Evolutionary conservation across 2,113 vertebrate species (phyloP).

Genomic region (Arothron firmamentum): DNA sequence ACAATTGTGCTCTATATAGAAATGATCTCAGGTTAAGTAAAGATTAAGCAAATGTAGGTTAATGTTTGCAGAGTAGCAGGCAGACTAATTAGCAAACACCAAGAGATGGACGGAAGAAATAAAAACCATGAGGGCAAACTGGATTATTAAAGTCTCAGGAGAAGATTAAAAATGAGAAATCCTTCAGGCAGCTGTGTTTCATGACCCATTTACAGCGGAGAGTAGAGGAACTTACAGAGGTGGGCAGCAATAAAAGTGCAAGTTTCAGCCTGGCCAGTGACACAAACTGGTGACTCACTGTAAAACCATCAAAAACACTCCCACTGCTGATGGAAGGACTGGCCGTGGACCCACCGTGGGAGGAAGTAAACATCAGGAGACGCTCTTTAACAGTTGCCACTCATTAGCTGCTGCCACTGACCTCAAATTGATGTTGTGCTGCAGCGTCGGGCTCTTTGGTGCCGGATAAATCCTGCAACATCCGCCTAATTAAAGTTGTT

Average conservation of each 20-base stretch:
- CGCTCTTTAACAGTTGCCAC: neutral
- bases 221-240: neutral
- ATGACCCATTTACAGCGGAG: constrained; percentile 53
- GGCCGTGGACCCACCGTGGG: constrained; percentile 37
- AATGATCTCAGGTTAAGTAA: no score
- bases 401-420: no score
- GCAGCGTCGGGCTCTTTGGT: neutral
- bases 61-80: constrained; percentile 17
- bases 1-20: neutral
- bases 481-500: neutral
- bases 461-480: neutral
- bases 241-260: neutral
- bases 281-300: constrained; percentile 57
- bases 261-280: constrained; percentile 25
- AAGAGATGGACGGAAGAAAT: constrained; percentile 19
- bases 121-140: constrained; percentile 55
- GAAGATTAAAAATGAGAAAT: constrained; percentile 51
- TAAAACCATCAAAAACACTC: constrained; percentile 47
- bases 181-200: constrained; percentile 45
- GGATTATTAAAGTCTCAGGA: constrained; percentile 50
- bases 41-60: constrained; percentile 38
- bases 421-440: no score
- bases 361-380: constrained; percentile 31
- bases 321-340: constrained; percentile 44
- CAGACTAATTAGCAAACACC: constrained; percentile 13